A percentile compares a stretch with the other conserved stretches of the same genome.
phyloP scores from a whole-genome alignment of 2,888 invertebrate species.

The Anaspis maculata region DNA sequence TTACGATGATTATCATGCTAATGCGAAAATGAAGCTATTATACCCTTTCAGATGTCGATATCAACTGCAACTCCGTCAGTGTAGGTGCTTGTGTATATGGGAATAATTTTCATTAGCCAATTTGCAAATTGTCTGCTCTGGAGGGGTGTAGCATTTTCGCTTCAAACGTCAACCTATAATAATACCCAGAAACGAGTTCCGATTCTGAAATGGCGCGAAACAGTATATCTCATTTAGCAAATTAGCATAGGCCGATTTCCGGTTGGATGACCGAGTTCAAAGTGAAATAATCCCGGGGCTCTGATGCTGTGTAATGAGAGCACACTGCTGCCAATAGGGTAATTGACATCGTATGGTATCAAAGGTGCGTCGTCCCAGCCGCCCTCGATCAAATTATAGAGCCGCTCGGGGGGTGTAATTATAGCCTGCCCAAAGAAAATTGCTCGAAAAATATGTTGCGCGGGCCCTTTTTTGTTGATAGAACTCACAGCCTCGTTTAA shows the following conservation, averaged over 20 bases:
- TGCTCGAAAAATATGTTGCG: slow-evolving; percentile 37
- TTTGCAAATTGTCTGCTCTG: too few species aligned
- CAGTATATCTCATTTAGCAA: too few species aligned
- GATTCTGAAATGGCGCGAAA: too few species aligned
- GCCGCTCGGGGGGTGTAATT: slow-evolving; percentile 39
- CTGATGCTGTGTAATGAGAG: slow-evolving; percentile 11
- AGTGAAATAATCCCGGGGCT: slow-evolving; percentile 15
- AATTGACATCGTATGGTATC: slow-evolving; percentile 39
- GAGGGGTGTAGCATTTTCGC: too few species aligned
- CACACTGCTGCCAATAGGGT: slow-evolving; percentile 26
- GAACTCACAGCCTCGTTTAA: slow-evolving; percentile 10
- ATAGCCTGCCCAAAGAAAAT: slow-evolving; percentile 40
- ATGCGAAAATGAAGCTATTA: too few species aligned
- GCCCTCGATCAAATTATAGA: slow-evolving; percentile 40
- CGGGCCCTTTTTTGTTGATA: slow-evolving; percentile 11
- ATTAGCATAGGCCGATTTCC: slow-evolving; percentile 22
- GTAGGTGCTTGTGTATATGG: too few species aligned
- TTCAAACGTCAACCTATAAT: too few species aligned
- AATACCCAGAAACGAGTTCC: too few species aligned
- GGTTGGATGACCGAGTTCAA: slow-evolving; percentile 21
- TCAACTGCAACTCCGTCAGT: too few species aligned
- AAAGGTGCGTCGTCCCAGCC: slow-evolving; percentile 36
- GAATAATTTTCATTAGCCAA: too few species aligned
- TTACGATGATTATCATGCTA: too few species aligned
- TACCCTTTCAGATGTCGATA: too few species aligned